These are phyloP conservation scores for Aurelia aurita DNA, from an alignment of 30 jellyfish, hydroid and myxozoan genomes.

Conservation along the genomic window DNA sequence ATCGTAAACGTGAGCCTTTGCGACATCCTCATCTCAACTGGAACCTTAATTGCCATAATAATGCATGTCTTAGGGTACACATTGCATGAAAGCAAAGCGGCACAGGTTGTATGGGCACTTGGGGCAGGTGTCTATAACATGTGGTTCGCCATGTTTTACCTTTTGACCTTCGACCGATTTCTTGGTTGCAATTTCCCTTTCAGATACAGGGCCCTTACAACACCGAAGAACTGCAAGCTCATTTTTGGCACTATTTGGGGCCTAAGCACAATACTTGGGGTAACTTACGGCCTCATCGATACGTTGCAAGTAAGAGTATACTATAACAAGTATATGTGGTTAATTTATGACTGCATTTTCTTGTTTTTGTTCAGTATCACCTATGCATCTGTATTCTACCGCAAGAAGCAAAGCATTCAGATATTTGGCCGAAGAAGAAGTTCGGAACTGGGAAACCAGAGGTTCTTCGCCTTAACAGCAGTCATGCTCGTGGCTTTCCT, in stretches of 20 bases:
- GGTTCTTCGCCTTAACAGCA: not conserved
- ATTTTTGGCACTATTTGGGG: not conserved
- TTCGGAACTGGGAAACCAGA: not conserved
- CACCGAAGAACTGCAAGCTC: not conserved
- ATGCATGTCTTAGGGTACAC: not conserved
- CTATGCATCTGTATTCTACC: not conserved
- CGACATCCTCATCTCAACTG: not conserved
- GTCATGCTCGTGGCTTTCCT: not conserved
- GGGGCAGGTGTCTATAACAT: not conserved
- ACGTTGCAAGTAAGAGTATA: not conserved
- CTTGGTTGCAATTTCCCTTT: slow-evolving; percentile 36
- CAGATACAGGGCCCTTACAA: not conserved
- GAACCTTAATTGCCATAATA: not conserved
- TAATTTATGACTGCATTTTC: not conserved
- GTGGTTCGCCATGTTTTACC: slow-evolving; percentile 1
- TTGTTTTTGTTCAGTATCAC: not conserved
- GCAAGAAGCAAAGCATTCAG: not conserved
- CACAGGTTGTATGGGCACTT: not conserved
- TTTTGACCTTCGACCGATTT: slow-evolving; percentile 14
- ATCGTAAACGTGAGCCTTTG: not conserved
- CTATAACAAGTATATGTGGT: not conserved
- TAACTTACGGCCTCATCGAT: not conserved
- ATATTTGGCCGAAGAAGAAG: not conserved
- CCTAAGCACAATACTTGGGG: not conserved
- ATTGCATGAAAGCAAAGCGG: not conserved